Conservation (phyloP, 2,888 invertebrate species). For the Cancer borealis region DNA sequence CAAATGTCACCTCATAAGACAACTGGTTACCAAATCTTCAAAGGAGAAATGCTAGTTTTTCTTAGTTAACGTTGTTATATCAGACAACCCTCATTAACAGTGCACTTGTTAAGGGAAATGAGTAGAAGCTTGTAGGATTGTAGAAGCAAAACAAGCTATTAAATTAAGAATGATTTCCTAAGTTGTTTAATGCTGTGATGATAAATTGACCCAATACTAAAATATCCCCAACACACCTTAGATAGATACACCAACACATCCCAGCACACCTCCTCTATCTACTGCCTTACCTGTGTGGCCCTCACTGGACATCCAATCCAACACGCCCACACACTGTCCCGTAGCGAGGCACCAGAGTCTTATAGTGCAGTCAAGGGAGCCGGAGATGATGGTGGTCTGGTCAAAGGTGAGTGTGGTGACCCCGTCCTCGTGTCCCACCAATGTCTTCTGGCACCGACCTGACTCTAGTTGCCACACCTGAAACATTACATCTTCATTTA, state of each 20-base stretch:
- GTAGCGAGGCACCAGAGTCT: slow-evolving; percentile 81
- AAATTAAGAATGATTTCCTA: no score
- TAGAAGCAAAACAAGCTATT: no score
- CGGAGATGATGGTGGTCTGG: slow-evolving; percentile 80
- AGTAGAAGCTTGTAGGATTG: no score
- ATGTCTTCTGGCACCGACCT: slow-evolving; percentile 80
- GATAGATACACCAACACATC: not conserved
- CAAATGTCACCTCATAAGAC: not conserved
- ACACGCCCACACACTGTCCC: slow-evolving; percentile 81
- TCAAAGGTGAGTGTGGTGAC: slow-evolving; percentile 82
- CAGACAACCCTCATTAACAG: no score
- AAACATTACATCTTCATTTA: not conserved
- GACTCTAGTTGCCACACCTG: slow-evolving; percentile 81
- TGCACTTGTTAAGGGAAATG: no score
- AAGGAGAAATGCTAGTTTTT: no score
- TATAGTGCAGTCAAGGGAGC: slow-evolving; percentile 82
- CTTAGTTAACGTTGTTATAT: no score
- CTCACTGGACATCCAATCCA: slow-evolving; percentile 82
- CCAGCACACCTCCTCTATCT: not conserved
- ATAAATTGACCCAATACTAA: not conserved
- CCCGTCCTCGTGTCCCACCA: slow-evolving; percentile 81
- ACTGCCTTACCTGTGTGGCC: slow-evolving; percentile 81
- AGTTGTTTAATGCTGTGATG: no score
- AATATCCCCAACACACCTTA: not conserved
- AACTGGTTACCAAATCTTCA: not conserved